Conservation (phyloP, 2,113 vertebrate genomes). For the Siphamia tubifer region DNA sequence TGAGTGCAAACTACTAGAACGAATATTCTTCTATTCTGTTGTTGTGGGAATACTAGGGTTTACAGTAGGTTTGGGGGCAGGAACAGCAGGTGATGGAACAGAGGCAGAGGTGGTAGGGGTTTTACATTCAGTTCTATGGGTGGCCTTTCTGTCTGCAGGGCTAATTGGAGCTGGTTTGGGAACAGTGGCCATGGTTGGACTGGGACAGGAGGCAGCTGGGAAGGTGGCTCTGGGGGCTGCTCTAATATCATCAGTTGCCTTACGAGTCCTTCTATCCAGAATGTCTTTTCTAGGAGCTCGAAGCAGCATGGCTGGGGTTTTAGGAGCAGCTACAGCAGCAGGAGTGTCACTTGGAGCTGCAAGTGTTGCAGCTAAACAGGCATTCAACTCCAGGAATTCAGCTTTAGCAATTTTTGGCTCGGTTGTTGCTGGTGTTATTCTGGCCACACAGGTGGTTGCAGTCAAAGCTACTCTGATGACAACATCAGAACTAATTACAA, state of each 20-base stretch:
- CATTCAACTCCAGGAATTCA: constrained; percentile 16
- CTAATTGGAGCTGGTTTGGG: constrained; percentile 64
- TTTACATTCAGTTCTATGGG: constrained; percentile 63
- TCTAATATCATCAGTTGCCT: constrained; percentile 25
- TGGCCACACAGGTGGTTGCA: neutral
- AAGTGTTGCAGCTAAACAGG: constrained; percentile 39
- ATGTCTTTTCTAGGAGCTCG: constrained; percentile 12
- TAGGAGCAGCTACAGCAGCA: constrained; percentile 52
- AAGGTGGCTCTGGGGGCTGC: constrained; percentile 36
- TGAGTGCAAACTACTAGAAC: constrained; percentile 32
- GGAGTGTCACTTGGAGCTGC: constrained; percentile 57
- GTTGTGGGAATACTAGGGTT: constrained; percentile 57
- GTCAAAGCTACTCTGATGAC: neutral
- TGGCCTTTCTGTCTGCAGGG: constrained; percentile 50
- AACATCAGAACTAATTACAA: constrained; percentile 30
- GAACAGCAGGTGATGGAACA: neutral
- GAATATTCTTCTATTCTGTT: constrained; percentile 62
- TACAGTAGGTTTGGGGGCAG: constrained; percentile 40
- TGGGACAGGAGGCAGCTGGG: constrained; percentile 35
- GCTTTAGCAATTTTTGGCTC: constrained; percentile 19
- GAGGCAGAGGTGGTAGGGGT: constrained; percentile 42
- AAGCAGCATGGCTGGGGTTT: constrained; percentile 23
- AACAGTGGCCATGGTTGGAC: constrained; percentile 50
- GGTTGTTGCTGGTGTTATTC: neutral
- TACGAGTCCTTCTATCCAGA: constrained; percentile 35